These are phyloP conservation scores for Pangasius djambal DNA, from an alignment of 2,797 vertebrate species.

Conservation along the genomic window DNA sequence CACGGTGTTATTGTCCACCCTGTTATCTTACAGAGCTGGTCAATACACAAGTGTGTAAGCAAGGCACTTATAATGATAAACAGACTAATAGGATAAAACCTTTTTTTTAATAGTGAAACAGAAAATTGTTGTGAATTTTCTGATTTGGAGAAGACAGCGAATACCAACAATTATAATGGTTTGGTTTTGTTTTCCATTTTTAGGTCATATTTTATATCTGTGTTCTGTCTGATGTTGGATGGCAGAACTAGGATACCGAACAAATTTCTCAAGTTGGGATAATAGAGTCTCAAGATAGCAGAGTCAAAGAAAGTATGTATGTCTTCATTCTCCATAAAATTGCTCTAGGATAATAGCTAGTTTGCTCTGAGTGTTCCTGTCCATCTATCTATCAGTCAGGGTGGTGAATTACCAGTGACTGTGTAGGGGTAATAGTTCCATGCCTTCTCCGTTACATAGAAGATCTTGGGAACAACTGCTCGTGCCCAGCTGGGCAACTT, in stretches of 20 bases:
- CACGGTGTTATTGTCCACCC: background rate
- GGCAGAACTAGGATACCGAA: background rate
- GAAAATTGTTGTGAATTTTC: background rate
- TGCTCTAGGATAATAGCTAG: background rate
- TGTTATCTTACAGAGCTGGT: background rate
- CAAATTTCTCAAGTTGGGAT: background rate
- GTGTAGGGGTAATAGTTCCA: constrained; percentile 99
- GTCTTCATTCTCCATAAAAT: background rate
- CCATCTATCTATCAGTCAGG: background rate
- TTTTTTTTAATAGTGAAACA: background rate
- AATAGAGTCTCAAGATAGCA: background rate
- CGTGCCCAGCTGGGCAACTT: constrained; percentile 96
- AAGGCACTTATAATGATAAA: background rate
- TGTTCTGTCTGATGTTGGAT: background rate
- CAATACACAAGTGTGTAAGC: background rate
- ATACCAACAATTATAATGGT: background rate
- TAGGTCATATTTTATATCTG: background rate
- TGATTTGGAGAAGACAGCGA: too few species aligned
- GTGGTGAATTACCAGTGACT: constrained; percentile 85
- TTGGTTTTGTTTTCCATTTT: background rate
- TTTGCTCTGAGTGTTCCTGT: background rate
- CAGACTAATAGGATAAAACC: background rate
- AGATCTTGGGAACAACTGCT: constrained; percentile 96
- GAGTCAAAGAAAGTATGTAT: background rate
- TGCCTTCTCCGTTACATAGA: constrained; percentile 97